Conservation (phyloP, 1,140 invertebrate genomes). For the Maconellicoccus hirsutus region DNA sequence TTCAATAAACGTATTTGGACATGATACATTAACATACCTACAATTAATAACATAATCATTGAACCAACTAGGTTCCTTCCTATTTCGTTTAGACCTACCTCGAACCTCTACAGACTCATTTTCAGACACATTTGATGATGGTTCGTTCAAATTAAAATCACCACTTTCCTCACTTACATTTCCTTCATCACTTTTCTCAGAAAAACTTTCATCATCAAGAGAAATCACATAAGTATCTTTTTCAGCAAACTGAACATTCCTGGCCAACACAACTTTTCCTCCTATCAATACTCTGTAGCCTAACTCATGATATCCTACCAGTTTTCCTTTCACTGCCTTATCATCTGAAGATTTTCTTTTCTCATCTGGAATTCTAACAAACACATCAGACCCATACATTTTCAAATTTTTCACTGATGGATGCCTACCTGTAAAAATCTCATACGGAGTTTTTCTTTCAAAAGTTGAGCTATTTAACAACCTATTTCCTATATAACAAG, state of each 20-base stretch:
- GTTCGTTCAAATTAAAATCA: neutral
- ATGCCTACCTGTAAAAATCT: conserved; percentile 28
- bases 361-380: conserved; percentile 27
- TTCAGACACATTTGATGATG: neutral
- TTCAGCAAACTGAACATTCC: neutral
- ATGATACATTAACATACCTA: neutral
- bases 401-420: conserved; percentile 29
- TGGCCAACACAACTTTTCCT: neutral
- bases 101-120: neutral
- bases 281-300: conserved; percentile 23
- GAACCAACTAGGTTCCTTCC: neutral
- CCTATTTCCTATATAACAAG: no score
- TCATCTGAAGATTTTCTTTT: conserved; percentile 33
- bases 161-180: no score
- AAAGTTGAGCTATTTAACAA: conserved; percentile 15
- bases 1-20: conserved; percentile 28
- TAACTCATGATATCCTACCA: conserved; percentile 31
- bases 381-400: conserved; percentile 32
- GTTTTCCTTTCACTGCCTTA: conserved; percentile 25
- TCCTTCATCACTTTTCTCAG: no score
- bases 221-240: no score
- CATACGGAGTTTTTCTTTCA: conserved; percentile 27
- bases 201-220: neutral
- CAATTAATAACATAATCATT: neutral
- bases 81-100: neutral